Evolutionary conservation across 2,888 invertebrate genomes (phyloP), one percentile per base, ranked within the genome.

Genomic region (Lucinisca nassula): DNA sequence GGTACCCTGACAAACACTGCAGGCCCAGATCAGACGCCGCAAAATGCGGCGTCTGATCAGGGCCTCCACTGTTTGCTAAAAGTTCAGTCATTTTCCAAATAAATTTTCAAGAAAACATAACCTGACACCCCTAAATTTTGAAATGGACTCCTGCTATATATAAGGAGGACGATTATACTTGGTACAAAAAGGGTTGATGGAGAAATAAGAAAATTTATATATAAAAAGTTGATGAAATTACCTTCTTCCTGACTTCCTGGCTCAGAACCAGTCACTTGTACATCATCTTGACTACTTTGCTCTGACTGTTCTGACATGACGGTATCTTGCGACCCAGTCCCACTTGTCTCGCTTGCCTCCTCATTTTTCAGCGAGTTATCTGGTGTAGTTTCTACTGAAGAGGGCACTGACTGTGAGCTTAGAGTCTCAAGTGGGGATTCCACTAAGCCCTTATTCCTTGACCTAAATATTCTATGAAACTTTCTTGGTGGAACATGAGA

Each of bases 381-480:
- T 10, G 45, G 74, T 12, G 67, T 67, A 21, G 32, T 30, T 35
- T 32, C 35, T 4, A 35, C 35, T 35, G 35, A 35, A 3, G 32
- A 35, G 1, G 67, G 8, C 21, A 35, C 67, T 17, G 67, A 17
- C 35, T 67, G 30, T 35, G 30, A 30, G 14, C 17, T 8, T 10
- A 14, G 40, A 8, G 67, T 67, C 67, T 67, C 67, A 21, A 35
- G 67, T 35, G 67, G 17, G 6, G 67, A 67, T 6, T 67, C 74
- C 24, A 21, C 27, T 61, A 72, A 87, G 10, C 85, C 88, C 79
- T 90, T 90, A 72, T 92, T 92, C 73, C 92, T 84, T 37, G 92
- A 92, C 32, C 91, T 70, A 82, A 92, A 92, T 61, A 92, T 91
- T 32, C 87, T 88, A 75, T 91, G 89, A 75, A 88, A 91, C 49